A percentile compares a stretch with the other conserved stretches of the same genome.
phyloP scores from a whole-genome alignment of 2,113 vertebrate species.

The Elephantulus edwardii region DNA sequence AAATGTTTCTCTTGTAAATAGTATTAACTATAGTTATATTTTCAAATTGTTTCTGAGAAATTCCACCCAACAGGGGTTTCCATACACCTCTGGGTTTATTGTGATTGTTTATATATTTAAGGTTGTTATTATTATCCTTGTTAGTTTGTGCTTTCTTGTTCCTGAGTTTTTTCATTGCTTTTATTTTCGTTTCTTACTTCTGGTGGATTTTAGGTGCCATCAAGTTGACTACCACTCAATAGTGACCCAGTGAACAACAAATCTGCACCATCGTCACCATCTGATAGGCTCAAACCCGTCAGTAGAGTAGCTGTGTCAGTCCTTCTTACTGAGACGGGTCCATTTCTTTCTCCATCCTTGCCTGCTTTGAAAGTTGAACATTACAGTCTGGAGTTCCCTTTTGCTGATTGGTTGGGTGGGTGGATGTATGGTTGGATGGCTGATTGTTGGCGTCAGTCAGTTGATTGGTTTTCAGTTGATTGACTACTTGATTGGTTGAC shows the following conservation, averaged over 20 bases:
- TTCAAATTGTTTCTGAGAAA: neutral
- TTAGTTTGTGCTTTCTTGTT: neutral
- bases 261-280: too few relatives aligned
- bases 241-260: too few relatives aligned
- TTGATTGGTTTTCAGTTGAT: too few relatives aligned
- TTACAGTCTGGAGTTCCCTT: rapidly evolving
- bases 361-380: neutral
- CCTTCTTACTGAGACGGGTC: too few relatives aligned
- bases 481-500: too few relatives aligned
- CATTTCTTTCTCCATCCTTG: neutral
- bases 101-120: neutral
- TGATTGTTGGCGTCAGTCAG: too few relatives aligned
- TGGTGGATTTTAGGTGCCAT: too few relatives aligned
- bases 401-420: neutral
- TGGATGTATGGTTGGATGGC: too few relatives aligned
- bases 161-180: neutral
- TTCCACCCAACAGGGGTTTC: neutral
- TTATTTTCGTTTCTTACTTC: too few relatives aligned
- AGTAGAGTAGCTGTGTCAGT: too few relatives aligned
- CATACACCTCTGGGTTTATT: neutral
- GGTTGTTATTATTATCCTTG: neutral
- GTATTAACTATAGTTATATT: neutral
- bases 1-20: neutral
- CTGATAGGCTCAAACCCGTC: too few relatives aligned
- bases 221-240: too few relatives aligned